phyloP scores from a whole-genome alignment of 2,113 vertebrate species.

The Anolis sagrei region DNA sequence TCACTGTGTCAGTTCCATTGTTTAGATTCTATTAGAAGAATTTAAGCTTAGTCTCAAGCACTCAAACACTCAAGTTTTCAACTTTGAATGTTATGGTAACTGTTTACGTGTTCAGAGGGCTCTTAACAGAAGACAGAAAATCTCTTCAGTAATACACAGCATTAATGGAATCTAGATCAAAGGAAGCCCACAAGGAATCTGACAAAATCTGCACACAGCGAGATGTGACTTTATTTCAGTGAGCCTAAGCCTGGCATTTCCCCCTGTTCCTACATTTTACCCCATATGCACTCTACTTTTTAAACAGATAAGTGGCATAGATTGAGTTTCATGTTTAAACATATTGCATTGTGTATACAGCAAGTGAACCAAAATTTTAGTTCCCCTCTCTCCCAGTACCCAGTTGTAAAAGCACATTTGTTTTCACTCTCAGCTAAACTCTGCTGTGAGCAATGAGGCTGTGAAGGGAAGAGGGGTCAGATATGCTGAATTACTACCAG shows the following conservation, averaged over 20 bases:
- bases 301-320: not conserved
- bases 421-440: not conserved
- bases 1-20: slow-evolving; percentile 31
- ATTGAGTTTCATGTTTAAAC: not conserved
- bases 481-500: not conserved
- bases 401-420: not conserved
- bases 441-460: not conserved
- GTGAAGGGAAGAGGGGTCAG: not conserved
- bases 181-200: not conserved
- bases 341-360: not conserved
- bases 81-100: slow-evolving; percentile 27
- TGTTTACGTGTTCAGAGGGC: slow-evolving; percentile 9
- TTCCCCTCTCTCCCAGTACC: not conserved
- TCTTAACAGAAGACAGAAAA: slow-evolving; percentile 33
- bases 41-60: not conserved
- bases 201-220: not conserved
- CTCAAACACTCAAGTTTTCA: not conserved
- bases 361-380: not conserved
- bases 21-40: slow-evolving; percentile 40
- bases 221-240: slow-evolving; percentile 9
- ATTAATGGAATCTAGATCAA: slow-evolving; percentile 30
- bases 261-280: too few species aligned
- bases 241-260: not conserved
- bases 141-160: not conserved
- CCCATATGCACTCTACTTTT: too few species aligned